These are phyloP conservation scores for Gisinianus flammeolus DNA, from an alignment of 2,888 invertebrate species.

Conservation along the genomic window DNA sequence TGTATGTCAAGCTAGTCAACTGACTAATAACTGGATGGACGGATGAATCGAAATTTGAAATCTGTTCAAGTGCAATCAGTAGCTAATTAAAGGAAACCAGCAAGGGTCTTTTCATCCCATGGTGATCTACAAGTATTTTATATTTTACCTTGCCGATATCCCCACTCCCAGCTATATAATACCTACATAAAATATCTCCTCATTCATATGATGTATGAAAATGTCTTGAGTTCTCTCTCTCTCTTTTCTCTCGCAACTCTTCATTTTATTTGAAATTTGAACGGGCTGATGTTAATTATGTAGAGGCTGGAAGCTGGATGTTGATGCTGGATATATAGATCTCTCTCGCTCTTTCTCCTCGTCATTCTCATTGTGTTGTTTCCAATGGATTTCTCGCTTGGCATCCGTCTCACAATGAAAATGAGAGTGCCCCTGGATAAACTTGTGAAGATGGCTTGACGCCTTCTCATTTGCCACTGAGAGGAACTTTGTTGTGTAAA, in stretches of 20 bases:
- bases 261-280: too few relatives aligned
- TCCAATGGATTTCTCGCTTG: not conserved
- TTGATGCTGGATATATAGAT: too few relatives aligned
- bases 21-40: not conserved
- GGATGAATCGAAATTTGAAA: not conserved
- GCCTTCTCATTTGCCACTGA: not conserved
- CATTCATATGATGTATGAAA: not conserved
- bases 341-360: not conserved
- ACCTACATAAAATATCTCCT: not conserved
- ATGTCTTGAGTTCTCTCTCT: not conserved
- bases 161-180: too few relatives aligned
- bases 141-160: not conserved
- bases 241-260: not conserved
- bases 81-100: slow-evolving; percentile 23
- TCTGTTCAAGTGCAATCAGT: slow-evolving; percentile 20
- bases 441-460: not conserved
- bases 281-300: not conserved
- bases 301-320: not conserved
- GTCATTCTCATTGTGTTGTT: not conserved
- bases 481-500: not conserved
- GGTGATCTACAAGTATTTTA: not conserved
- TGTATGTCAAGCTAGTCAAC: not conserved
- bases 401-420: not conserved
- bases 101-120: slow-evolving; percentile 1
- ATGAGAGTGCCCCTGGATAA: not conserved